Evolutionary conservation across 1,140 invertebrate genomes (phyloP).

Genomic region (Drosophila sucinea): DNA sequence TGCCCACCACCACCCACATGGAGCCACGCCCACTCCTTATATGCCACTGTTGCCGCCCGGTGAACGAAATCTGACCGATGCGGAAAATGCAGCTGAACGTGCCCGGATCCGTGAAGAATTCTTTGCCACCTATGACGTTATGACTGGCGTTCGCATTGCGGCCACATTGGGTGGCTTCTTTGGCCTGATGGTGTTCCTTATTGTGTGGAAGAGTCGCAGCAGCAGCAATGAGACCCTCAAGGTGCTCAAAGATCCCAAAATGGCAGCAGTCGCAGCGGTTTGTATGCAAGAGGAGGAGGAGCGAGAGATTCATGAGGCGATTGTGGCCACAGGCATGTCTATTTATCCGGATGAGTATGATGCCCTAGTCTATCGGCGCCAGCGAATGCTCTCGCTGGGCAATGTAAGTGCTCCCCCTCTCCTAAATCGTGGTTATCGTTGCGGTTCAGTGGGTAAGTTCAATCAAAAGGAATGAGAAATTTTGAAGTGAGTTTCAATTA

Average conservation of each 20-base stretch:
- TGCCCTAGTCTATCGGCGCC: slow-evolving; percentile 84
- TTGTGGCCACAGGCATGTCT: slow-evolving; percentile 87
- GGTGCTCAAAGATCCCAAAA: slow-evolving; percentile 85
- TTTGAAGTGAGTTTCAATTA: not conserved
- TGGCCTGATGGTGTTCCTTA: slow-evolving; percentile 92
- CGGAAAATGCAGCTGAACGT: slow-evolving; percentile 74
- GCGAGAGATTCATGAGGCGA: slow-evolving; percentile 87
- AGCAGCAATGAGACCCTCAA: slow-evolving; percentile 88
- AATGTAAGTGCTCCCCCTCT: slow-evolving; percentile 84
- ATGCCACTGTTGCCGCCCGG: slow-evolving; percentile 66
- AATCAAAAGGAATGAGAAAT: too few species aligned
- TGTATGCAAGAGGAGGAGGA: slow-evolving; percentile 91
- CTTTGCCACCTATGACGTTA: slow-evolving; percentile 95
- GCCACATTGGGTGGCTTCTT: slow-evolving; percentile 94
- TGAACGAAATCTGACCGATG: slow-evolving; percentile 70
- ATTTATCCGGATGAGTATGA: slow-evolving; percentile 84
- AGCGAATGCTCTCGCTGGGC: slow-evolving; percentile 84
- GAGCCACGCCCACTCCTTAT: slow-evolving; percentile 62
- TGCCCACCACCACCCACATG: slow-evolving; percentile 42
- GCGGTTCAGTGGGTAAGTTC: slow-evolving; percentile 86
- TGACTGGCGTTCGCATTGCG: slow-evolving; percentile 94
- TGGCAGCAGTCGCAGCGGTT: slow-evolving; percentile 87
- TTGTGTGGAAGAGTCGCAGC: slow-evolving; percentile 93
- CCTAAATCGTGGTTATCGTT: slow-evolving; percentile 84
- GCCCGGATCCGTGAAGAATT: slow-evolving; percentile 90